phyloP scores from a whole-genome alignment of 2,797 vertebrate species.

The Takifugu rubripes region DNA sequence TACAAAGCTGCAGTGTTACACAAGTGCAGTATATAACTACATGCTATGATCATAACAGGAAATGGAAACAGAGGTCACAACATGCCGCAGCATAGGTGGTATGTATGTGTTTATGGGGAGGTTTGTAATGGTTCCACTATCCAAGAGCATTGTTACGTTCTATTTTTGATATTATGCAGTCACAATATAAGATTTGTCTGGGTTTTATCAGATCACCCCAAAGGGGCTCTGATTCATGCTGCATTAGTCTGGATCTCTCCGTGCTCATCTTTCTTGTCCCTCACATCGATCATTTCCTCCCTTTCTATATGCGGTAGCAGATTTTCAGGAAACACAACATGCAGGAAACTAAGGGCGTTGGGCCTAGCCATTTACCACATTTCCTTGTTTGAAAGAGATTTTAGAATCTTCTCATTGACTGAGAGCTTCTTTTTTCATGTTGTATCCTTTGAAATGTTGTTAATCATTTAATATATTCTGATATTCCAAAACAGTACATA shows the following conservation, averaged over 20 bases:
- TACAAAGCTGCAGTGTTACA: too few relatives aligned
- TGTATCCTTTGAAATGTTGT: too few relatives aligned
- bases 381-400: slow-evolving; percentile 50
- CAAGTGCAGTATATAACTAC: too few relatives aligned
- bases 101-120: too few relatives aligned
- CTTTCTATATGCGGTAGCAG: slow-evolving; percentile 54
- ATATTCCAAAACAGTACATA: slow-evolving; percentile 1
- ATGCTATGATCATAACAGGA: too few relatives aligned
- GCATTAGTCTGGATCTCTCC: slow-evolving; percentile 23
- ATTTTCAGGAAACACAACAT: slow-evolving; percentile 63
- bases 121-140: too few relatives aligned
- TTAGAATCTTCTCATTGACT: slow-evolving; percentile 17
- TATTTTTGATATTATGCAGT: too few relatives aligned
- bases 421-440: neutral
- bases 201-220: slow-evolving; percentile 24
- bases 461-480: neutral
- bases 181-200: slow-evolving; percentile 3
- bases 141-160: too few relatives aligned
- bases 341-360: slow-evolving; percentile 68
- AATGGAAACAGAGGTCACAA: too few relatives aligned
- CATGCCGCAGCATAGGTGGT: too few relatives aligned
- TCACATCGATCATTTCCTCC: slow-evolving; percentile 38
- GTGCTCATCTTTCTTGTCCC: slow-evolving; percentile 20
- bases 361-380: slow-evolving; percentile 46
- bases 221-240: slow-evolving; percentile 24